Conservation (phyloP, 2,888 invertebrate species). For the Sesia apiformis region DNA sequence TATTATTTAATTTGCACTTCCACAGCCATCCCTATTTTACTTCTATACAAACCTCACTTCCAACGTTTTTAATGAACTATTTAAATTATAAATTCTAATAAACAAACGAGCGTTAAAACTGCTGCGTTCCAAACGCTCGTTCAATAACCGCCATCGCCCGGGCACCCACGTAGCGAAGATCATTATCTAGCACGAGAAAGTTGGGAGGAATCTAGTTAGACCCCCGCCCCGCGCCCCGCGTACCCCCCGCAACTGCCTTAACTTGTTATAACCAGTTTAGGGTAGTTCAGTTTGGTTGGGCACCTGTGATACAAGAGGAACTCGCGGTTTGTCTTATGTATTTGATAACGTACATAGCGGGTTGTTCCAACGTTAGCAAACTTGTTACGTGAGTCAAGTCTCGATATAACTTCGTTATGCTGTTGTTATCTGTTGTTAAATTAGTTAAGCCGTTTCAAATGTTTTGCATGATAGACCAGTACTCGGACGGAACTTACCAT, state of each 20-base stretch:
- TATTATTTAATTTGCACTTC: too few relatives aligned
- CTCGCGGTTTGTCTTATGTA: conserved; percentile 40
- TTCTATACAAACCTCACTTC: background rate
- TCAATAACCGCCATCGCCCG: conserved; percentile 9
- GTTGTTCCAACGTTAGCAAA: background rate
- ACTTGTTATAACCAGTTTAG: conserved; percentile 71
- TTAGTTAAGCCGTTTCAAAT: too few relatives aligned
- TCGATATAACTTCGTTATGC: too few relatives aligned
- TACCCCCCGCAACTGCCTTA: conserved; percentile 32
- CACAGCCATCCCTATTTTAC: too few relatives aligned
- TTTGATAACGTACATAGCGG: background rate
- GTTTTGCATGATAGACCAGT: too few relatives aligned
- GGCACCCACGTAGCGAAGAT: conserved; percentile 68
- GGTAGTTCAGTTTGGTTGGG: conserved; percentile 59
- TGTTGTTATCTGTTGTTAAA: too few relatives aligned
- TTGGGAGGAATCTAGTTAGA: conserved; percentile 68
- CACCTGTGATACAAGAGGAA: conserved; percentile 61
- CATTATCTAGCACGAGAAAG: conserved; percentile 69
- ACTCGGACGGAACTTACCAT: too few relatives aligned
- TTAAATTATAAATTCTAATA: background rate
- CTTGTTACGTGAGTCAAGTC: too few relatives aligned
- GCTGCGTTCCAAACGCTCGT: conserved; percentile 23
- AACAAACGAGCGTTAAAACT: conserved; percentile 16
- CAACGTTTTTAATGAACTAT: background rate
- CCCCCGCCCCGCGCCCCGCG: conserved; percentile 26